Evolutionary conservation across 92 coral and sea anemone species (phyloP).

Genomic region (Palythoa heliodiscus): DNA sequence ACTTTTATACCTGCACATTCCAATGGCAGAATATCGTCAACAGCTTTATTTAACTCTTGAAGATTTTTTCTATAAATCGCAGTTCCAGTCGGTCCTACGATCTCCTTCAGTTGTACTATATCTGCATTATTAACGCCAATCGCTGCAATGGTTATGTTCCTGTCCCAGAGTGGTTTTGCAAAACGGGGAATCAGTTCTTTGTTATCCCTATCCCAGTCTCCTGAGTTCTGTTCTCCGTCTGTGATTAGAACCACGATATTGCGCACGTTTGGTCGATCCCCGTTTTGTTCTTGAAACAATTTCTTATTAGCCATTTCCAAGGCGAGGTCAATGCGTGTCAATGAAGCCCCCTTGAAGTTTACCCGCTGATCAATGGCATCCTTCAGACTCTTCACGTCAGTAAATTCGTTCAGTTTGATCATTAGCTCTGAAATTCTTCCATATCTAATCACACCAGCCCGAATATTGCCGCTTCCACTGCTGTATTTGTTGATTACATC

Average conservation of each 20-base stretch:
- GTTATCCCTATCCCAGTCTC: neutral
- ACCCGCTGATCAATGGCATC: neutral
- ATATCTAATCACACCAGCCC: constrained; percentile 1
- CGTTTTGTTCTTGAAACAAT: neutral
- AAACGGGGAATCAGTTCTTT: neutral
- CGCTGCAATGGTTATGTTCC: constrained; percentile 5
- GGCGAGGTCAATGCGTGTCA: constrained; percentile 21
- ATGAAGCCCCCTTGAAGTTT: neutral
- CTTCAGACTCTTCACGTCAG: neutral
- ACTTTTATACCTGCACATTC: constrained; percentile 4
- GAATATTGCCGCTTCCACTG: neutral
- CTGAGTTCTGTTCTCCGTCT: constrained; percentile 26
- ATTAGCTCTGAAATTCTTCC: neutral
- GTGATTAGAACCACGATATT: constrained; percentile 13
- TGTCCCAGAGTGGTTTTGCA: constrained; percentile 22
- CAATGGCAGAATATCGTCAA: neutral
- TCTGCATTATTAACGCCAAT: neutral
- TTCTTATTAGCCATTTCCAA: neutral
- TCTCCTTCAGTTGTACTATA: neutral
- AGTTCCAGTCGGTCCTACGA: neutral
- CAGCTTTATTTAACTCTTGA: neutral
- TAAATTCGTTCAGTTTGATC: constrained; percentile 12
- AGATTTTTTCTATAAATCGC: neutral
- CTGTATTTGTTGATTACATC: constrained; percentile 14
- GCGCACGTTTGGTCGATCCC: neutral